phyloP scores from a whole-genome alignment of 2,797 vertebrate species.

The Phrynocephalus vlangalii region DNA sequence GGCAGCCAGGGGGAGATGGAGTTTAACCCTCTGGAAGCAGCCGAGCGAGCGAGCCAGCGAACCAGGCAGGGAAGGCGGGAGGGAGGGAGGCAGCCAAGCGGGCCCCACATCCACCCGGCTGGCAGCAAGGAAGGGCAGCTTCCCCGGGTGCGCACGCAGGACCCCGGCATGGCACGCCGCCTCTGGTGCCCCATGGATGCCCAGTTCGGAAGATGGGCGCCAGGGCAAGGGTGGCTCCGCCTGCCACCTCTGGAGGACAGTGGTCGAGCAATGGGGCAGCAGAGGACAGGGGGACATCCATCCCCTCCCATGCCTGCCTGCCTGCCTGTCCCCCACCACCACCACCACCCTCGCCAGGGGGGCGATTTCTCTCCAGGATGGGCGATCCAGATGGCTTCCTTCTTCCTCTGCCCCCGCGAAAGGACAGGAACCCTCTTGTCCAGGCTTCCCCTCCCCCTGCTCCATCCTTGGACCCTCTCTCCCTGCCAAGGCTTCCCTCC shows the following conservation, averaged over 20 bases:
- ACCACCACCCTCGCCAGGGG: no score
- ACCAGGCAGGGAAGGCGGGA: not conserved
- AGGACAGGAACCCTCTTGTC: not conserved
- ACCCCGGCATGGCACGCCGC: no score
- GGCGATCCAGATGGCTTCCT: not conserved
- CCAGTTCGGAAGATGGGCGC: not conserved
- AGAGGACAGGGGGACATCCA: not conserved
- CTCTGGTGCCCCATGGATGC: not conserved
- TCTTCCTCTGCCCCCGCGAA: not conserved
- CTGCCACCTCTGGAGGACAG: not conserved
- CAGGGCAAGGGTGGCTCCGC: not conserved
- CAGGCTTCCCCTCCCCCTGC: not conserved
- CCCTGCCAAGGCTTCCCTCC: not conserved
- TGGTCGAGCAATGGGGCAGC: not conserved
- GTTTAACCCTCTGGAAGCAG: slow-evolving; percentile 12
- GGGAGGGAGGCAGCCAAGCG: not conserved
- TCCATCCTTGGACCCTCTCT: not conserved
- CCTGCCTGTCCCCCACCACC: not conserved
- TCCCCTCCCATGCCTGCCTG: not conserved
- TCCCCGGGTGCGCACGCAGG: no score
- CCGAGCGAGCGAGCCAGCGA: no score
- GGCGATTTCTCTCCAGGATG: not conserved
- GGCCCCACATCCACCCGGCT: no score
- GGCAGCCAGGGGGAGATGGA: slow-evolving; percentile 24
- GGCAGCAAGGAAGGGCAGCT: no score